phyloP scores from a whole-genome alignment of 2,797 vertebrate species.

The Acanthurus leucopareius region DNA sequence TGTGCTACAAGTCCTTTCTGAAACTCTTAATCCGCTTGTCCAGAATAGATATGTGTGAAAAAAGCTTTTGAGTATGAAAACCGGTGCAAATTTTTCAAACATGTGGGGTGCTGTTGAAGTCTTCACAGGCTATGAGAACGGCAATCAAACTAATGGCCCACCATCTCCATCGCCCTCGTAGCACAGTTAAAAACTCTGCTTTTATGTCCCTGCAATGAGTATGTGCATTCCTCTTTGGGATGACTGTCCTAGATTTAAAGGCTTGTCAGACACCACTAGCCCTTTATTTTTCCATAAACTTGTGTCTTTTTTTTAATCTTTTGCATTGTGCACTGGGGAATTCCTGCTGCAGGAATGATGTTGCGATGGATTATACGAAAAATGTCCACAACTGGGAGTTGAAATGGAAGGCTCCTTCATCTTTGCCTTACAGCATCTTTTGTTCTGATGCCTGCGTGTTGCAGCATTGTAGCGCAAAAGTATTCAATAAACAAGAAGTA shows the following conservation, averaged over 20 bases:
- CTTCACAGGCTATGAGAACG: conserved; percentile 62
- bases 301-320: conserved; percentile 69
- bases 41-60: conserved; percentile 50
- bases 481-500: conserved; percentile 57
- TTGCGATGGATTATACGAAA: conserved; percentile 77
- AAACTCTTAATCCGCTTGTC: conserved; percentile 40
- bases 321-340: conserved; percentile 72
- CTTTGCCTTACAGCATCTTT: conserved; percentile 73
- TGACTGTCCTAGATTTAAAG: conserved; percentile 85
- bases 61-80: conserved; percentile 46
- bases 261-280: conserved; percentile 81
- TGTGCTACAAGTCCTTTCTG: conserved; percentile 28
- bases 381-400: conserved; percentile 82
- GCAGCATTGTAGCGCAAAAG: conserved; percentile 58
- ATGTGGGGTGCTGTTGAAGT: conserved; percentile 37
- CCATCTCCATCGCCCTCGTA: conserved; percentile 70
- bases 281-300: conserved; percentile 82
- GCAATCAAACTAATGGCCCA: conserved; percentile 74
- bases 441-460: conserved; percentile 65
- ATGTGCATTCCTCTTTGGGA: conserved; percentile 83
- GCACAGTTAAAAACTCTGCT: conserved; percentile 73
- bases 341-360: conserved; percentile 71
- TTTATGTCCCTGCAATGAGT: conserved; percentile 78
- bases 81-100: conserved; percentile 56
- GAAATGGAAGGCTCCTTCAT: conserved; percentile 76